These are phyloP conservation scores for Ichneumon xanthorius DNA, from an alignment of 2,888 invertebrate species.

Conservation along the genomic window DNA sequence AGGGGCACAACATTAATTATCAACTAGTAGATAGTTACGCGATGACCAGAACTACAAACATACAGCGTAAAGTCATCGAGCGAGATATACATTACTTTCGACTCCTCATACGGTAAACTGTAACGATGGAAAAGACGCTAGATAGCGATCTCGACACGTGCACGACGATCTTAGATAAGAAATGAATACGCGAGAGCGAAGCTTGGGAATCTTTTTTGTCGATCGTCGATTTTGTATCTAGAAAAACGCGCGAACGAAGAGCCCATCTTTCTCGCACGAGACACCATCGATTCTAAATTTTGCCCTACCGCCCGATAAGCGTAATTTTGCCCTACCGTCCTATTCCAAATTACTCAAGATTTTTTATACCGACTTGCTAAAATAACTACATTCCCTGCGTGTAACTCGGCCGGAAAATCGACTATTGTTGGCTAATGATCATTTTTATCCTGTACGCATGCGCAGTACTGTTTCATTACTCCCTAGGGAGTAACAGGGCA, in stretches of 20 bases:
- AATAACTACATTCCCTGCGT: no score
- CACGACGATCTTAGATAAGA: conserved; percentile 23
- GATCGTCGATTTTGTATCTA: background rate
- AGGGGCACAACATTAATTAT: conserved; percentile 18
- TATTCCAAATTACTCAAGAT: no score
- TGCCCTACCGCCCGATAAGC: no score
- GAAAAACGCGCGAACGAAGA: conserved; percentile 15
- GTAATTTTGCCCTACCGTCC: no score
- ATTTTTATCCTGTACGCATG: no score
- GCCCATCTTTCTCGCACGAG: background rate
- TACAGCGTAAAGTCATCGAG: background rate
- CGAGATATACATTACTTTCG: conserved; percentile 58
- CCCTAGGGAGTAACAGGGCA: no score
- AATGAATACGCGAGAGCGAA: conserved; percentile 22
- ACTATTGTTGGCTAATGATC: no score
- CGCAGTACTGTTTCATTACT: no score
- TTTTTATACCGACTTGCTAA: no score
- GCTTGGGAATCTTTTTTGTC: background rate
- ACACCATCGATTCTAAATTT: no score
- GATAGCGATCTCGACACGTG: conserved; percentile 51
- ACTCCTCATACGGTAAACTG: conserved; percentile 61
- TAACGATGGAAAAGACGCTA: conserved; percentile 55
- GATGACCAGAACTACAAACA: conserved; percentile 31
- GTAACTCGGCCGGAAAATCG: no score
- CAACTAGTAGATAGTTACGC: conserved; percentile 42